Percentiles rank a stretch among this genome's conserved stretches.
phyloP scores from a whole-genome alignment of 2,113 vertebrate species.

The Nyctibius bracteatus region DNA sequence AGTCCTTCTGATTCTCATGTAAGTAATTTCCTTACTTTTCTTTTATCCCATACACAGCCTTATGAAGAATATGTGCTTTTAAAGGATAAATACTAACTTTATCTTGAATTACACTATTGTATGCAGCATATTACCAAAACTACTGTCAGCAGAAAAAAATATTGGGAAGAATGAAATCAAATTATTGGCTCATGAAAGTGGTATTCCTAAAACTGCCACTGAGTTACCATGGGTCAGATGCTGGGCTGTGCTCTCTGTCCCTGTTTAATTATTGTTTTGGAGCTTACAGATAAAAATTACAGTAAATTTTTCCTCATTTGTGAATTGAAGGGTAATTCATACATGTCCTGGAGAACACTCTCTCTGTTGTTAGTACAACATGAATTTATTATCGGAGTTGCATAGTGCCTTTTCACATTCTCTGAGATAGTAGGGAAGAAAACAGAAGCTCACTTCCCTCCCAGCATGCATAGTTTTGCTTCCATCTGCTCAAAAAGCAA shows the following conservation, averaged over 20 bases:
- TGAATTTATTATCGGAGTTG: background rate
- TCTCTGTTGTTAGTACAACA: background rate
- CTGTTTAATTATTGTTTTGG: background rate
- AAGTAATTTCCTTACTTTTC: background rate
- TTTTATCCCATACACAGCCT: background rate
- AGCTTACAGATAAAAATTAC: background rate
- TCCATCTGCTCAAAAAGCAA: background rate
- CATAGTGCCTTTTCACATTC: background rate
- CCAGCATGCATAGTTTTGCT: background rate
- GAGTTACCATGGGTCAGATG: background rate
- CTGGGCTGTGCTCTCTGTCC: background rate
- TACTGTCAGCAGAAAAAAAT: background rate
- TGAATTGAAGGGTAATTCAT: background rate
- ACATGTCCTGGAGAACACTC: background rate
- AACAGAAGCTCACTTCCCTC: background rate
- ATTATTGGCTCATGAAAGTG: background rate
- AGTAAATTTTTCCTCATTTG: background rate
- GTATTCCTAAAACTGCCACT: background rate
- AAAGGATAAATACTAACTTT: background rate
- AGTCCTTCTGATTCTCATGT: background rate
- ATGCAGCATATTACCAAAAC: background rate
- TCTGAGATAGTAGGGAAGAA: background rate
- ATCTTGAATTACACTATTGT: background rate
- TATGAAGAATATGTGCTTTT: background rate
- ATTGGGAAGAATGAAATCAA: background rate